Percentiles rank a stretch among this genome's conserved stretches.
phyloP scores from a whole-genome alignment of 2,797 vertebrate species.

The Esox lucius region DNA sequence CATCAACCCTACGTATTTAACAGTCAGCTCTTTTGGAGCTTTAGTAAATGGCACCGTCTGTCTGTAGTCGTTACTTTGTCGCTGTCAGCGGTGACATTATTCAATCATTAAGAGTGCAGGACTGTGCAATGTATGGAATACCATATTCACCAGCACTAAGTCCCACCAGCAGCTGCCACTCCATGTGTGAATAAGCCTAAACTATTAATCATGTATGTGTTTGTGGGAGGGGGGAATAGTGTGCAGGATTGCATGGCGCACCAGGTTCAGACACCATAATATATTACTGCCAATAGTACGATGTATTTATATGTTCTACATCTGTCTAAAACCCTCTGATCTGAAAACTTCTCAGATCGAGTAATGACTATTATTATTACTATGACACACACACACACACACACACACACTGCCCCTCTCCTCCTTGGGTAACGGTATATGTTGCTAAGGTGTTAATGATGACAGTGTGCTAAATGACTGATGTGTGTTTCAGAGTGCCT shows the following conservation, averaged over 20 bases:
- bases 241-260: slow-evolving; percentile 10
- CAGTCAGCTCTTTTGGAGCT: slow-evolving; percentile 27
- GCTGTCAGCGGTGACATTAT: slow-evolving; percentile 41
- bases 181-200: slow-evolving; percentile 28
- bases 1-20: background rate
- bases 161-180: slow-evolving; percentile 32
- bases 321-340: background rate
- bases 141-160: background rate
- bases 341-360: slow-evolving; percentile 8
- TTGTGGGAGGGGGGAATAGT: background rate
- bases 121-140: slow-evolving; percentile 14
- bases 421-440: slow-evolving; percentile 27
- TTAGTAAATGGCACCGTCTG: slow-evolving; percentile 9
- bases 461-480: slow-evolving; percentile 19
- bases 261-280: background rate
- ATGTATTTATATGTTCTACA: slow-evolving; percentile 10
- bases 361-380: slow-evolving; percentile 15
- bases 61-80: background rate
- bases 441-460: slow-evolving; percentile 51
- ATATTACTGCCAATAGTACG: background rate
- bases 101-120: slow-evolving; percentile 33
- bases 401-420: no score
- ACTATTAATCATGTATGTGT: background rate
- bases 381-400: slow-evolving; percentile 28
- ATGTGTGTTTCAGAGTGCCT: slow-evolving; percentile 83